phyloP scores from a whole-genome alignment of 2,113 vertebrate species.

The Apaloderma vittatum region DNA sequence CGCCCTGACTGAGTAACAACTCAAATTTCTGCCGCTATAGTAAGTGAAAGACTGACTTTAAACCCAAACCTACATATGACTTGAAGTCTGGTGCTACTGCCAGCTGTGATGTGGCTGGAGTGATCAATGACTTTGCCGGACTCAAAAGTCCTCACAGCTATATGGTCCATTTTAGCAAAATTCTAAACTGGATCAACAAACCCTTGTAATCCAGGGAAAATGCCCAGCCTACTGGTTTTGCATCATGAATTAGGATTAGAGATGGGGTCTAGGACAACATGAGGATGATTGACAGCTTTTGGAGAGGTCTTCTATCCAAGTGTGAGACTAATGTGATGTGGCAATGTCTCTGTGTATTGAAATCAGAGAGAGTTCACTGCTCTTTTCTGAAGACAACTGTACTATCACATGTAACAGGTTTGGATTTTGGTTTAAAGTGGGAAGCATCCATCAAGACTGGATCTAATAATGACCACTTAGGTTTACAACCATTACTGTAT shows the following conservation, averaged over 20 bases:
- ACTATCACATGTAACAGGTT: not conserved
- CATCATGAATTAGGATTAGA: not conserved
- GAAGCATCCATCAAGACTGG: not conserved
- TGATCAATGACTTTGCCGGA: not conserved
- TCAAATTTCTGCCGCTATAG: not conserved
- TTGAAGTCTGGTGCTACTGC: not conserved
- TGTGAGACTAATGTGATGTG: not conserved
- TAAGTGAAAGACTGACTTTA: not conserved
- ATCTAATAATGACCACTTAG: not conserved
- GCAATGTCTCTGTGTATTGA: not conserved
- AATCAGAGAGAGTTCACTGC: not conserved
- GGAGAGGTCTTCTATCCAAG: not conserved
- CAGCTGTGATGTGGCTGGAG: not conserved
- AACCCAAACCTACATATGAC: not conserved
- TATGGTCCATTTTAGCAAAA: not conserved
- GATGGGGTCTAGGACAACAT: not conserved
- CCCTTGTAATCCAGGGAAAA: not conserved
- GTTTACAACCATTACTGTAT: not conserved
- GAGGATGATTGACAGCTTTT: not conserved
- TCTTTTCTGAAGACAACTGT: not conserved
- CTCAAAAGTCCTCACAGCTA: not conserved
- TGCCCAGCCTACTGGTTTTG: not conserved
- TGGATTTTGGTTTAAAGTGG: not conserved
- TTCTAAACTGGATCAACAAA: not conserved
- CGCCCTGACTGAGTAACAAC: not conserved